Conservation (phyloP, 2,113 vertebrate genomes). For the Percopsis transmontana region DNA sequence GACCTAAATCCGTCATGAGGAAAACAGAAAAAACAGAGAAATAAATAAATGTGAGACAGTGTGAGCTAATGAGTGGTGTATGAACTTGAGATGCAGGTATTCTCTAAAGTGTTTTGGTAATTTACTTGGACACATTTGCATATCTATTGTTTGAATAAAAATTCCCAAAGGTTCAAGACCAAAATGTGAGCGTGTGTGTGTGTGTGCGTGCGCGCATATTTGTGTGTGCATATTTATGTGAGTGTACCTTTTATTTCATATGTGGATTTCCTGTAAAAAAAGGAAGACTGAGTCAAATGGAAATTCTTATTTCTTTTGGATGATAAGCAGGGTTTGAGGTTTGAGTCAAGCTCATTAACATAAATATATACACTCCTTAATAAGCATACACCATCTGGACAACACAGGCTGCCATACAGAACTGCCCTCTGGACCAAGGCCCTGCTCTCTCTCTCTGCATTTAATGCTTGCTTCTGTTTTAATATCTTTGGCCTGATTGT, state of each 20-base stretch:
- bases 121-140: slow-evolving; percentile 12
- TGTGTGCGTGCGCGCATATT: not conserved
- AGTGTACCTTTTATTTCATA: slow-evolving; percentile 1
- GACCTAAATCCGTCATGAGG: not conserved
- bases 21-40: not conserved
- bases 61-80: not conserved
- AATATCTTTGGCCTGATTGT: slow-evolving; percentile 61
- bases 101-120: slow-evolving; percentile 3
- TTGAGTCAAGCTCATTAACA: slow-evolving; percentile 41
- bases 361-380: slow-evolving; percentile 59
- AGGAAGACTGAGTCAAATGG: slow-evolving; percentile 13
- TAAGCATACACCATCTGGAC: slow-evolving; percentile 67
- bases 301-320: slow-evolving; percentile 40
- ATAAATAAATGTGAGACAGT: slow-evolving; percentile 11
- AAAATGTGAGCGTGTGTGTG: slow-evolving; percentile 1
- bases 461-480: slow-evolving; percentile 25
- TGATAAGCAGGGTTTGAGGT: slow-evolving; percentile 38
- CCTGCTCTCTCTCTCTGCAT: slow-evolving; percentile 29
- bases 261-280: slow-evolving; percentile 21
- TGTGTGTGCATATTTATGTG: not conserved
- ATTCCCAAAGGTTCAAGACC: slow-evolving; percentile 5
- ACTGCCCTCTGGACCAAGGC: slow-evolving; percentile 56
- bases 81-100: not conserved
- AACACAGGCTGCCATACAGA: slow-evolving; percentile 53
- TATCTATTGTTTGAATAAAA: slow-evolving; percentile 3